phyloP scores from a whole-genome alignment of 2,888 invertebrate genomes.

The Muschampia plurimacula region DNA sequence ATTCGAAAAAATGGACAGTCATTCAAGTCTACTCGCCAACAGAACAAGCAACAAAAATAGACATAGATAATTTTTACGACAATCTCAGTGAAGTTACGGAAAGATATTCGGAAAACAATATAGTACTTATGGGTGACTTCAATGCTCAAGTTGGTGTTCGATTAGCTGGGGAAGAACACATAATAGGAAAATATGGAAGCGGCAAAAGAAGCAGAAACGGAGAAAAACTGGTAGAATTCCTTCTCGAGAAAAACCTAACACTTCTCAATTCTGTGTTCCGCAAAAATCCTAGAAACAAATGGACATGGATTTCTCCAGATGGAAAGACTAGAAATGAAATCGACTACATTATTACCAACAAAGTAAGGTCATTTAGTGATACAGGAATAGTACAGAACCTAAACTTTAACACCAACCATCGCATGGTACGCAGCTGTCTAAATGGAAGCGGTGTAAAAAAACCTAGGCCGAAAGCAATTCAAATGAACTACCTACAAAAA shows the following conservation, averaged over 20 bases:
- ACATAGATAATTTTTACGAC: constrained; percentile 1
- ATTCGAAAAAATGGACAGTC: constrained; percentile 27
- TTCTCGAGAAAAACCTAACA: constrained; percentile 41
- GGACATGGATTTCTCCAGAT: constrained; percentile 46
- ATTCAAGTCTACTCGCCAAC: constrained; percentile 39
- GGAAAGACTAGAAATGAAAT: constrained; percentile 43
- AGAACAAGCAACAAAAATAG: constrained; percentile 29
- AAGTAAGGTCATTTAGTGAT: not conserved
- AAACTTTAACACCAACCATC: constrained; percentile 5
- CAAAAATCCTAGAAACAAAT: constrained; percentile 35
- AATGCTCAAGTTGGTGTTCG: constrained; percentile 40
- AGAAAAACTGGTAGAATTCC: constrained; percentile 40
- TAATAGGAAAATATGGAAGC: constrained; percentile 39
- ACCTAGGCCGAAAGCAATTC: not conserved
- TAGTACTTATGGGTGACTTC: constrained; percentile 44
- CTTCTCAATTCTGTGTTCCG: constrained; percentile 36
- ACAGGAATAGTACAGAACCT: not conserved
- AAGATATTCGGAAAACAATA: constrained; percentile 14
- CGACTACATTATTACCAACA: constrained; percentile 30
- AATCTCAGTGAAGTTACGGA: not conserved
- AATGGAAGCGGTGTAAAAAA: not conserved
- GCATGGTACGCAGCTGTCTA: constrained; percentile 7
- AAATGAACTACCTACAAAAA: not conserved
- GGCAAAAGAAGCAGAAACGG: constrained; percentile 44
- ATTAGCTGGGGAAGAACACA: constrained; percentile 39